Percentiles rank a stretch among this genome's conserved stretches.
Evolutionary conservation across 1,140 invertebrate species (phyloP).

Genomic region (Penaeus chinensis): DNA sequence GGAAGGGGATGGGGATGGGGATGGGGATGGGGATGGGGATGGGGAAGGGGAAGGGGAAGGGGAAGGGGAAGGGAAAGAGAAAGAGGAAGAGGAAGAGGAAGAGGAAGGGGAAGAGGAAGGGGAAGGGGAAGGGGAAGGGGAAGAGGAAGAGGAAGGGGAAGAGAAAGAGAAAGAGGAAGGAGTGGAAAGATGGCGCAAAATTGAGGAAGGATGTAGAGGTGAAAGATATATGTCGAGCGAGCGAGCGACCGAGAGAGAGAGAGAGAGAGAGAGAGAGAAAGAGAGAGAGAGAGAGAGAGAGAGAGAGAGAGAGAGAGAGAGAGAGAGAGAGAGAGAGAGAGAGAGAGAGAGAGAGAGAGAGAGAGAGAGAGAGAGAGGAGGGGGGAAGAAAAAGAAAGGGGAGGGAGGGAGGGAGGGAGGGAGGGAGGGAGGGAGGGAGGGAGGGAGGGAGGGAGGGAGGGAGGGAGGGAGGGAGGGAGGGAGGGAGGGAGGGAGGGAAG

Average conservation of each 20-base stretch:
- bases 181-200: not conserved
- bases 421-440: not conserved
- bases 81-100: not conserved
- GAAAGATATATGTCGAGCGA: not conserved
- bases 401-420: not conserved
- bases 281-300: not conserved
- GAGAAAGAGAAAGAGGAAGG: not conserved
- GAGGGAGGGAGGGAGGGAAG: no score
- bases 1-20: no score
- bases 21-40: no score
- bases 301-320: no score
- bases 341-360: slow-evolving; percentile 22
- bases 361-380: not conserved
- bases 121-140: not conserved
- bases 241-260: not conserved
- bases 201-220: not conserved
- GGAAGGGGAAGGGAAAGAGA: no score
- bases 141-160: not conserved
- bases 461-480: not conserved
- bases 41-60: not conserved
- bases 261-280: not conserved
- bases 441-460: not conserved
- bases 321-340: not conserved
- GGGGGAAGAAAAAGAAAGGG: not conserved
- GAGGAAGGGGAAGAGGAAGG: not conserved